phyloP scores from a whole-genome alignment of 2,888 invertebrate species.

The Tridacna crocea region DNA sequence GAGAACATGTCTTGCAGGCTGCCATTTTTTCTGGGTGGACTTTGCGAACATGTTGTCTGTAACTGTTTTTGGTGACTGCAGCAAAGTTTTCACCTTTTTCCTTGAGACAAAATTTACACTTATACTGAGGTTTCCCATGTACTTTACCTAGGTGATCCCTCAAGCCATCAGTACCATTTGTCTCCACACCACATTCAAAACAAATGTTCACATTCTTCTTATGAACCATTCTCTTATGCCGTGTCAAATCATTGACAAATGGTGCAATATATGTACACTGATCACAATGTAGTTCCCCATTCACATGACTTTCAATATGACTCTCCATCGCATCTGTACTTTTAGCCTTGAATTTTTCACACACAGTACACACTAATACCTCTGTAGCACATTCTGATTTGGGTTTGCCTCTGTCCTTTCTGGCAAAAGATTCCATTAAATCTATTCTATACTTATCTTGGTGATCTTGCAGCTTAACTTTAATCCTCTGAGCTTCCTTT shows the following conservation, averaged over 20 bases:
- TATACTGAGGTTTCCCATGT: slow-evolving; percentile 44
- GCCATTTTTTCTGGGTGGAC: slow-evolving; percentile 38
- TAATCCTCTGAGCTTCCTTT: slow-evolving; percentile 28
- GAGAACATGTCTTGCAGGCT: slow-evolving; percentile 29
- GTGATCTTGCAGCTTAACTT: slow-evolving; percentile 48
- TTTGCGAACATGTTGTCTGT: slow-evolving; percentile 31
- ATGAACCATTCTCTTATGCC: slow-evolving; percentile 36
- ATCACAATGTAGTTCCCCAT: slow-evolving; percentile 32
- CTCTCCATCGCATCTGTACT: slow-evolving; percentile 40
- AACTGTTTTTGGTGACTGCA: slow-evolving; percentile 6
- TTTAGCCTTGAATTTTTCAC: slow-evolving; percentile 40
- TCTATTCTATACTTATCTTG: slow-evolving; percentile 53
- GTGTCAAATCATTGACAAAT: slow-evolving; percentile 21
- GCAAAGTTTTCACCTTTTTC: slow-evolving; percentile 23
- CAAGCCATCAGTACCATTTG: slow-evolving; percentile 29
- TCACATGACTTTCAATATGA: slow-evolving; percentile 46
- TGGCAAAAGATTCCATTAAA: slow-evolving; percentile 49
- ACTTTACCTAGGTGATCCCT: slow-evolving; percentile 50
- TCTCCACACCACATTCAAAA: slow-evolving; percentile 38
- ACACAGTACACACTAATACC: slow-evolving; percentile 34
- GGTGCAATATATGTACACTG: slow-evolving; percentile 27
- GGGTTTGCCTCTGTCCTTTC: slow-evolving; percentile 47
- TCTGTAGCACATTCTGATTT: slow-evolving; percentile 31
- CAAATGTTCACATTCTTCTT: slow-evolving; percentile 40
- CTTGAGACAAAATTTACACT: slow-evolving; percentile 39